A percentile compares a stretch with the other conserved stretches of the same genome.
Conservation (phyloP, 2,888 invertebrate genomes). For the Plebejus melissa region DNA sequence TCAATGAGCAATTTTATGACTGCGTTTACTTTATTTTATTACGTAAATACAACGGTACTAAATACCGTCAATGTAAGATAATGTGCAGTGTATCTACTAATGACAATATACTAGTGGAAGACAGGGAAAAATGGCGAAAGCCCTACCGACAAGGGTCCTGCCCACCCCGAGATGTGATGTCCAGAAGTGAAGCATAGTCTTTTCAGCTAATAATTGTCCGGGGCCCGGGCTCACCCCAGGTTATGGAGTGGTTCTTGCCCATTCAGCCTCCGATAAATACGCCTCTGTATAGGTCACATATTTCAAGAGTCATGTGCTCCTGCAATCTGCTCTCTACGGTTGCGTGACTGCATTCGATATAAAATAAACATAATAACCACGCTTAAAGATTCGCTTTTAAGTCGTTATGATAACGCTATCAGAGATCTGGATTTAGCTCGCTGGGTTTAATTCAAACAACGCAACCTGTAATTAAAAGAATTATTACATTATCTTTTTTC, state of each 20-base stretch:
- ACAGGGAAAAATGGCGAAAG: not conserved
- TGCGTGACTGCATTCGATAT: constrained; percentile 15
- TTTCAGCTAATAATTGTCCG: not conserved
- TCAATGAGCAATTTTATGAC: constrained; percentile 23
- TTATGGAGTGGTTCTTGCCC: not conserved
- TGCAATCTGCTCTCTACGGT: not conserved
- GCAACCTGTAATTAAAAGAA: constrained; percentile 8
- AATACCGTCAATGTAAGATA: not conserved
- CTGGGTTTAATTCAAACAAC: constrained; percentile 9
- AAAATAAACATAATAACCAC: constrained; percentile 18
- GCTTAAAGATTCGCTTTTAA: constrained; percentile 16
- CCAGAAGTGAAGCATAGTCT: too few relatives aligned
- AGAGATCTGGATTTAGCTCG: constrained; percentile 10
- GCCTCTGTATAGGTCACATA: not conserved
- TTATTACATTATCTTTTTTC: constrained; percentile 1
- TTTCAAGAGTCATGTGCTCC: not conserved
- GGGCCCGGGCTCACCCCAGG: too few relatives aligned
- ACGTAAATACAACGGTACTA: constrained; percentile 10
- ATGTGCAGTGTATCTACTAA: not conserved
- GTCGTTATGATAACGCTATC: constrained; percentile 18
- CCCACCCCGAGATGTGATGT: too few relatives aligned
- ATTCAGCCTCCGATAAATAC: not conserved
- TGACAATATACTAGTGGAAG: not conserved
- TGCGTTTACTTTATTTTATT: constrained; percentile 6
- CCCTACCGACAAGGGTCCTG: not conserved